Conservation (phyloP, 2,888 invertebrate genomes). For the Agriopis aurantiaria region DNA sequence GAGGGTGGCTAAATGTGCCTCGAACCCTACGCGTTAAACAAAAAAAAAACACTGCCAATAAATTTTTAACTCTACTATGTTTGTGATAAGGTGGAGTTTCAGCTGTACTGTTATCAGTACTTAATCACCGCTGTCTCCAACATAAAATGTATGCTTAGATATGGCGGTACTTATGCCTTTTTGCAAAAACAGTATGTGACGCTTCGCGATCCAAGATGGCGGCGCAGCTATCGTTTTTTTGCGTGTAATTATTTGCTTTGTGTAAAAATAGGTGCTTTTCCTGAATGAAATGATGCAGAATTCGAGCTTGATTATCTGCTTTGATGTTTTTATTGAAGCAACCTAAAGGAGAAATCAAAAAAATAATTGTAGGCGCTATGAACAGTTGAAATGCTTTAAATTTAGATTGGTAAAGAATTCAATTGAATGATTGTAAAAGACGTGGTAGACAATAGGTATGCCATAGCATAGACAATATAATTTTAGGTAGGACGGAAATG, state of each 20-base stretch:
- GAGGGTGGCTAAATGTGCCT: slow-evolving; percentile 75
- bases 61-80: slow-evolving; percentile 52
- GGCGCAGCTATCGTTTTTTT: slow-evolving; percentile 55
- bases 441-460: too few species aligned
- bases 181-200: slow-evolving; percentile 75
- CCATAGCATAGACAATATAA: too few species aligned
- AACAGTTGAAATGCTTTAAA: neutral
- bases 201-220: slow-evolving; percentile 83
- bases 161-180: slow-evolving; percentile 78
- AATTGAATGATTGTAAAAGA: neutral
- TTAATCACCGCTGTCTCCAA: slow-evolving; percentile 79
- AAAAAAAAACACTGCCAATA: slow-evolving; percentile 53
- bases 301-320: slow-evolving; percentile 49
- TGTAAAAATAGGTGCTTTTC: slow-evolving; percentile 45
- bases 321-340: slow-evolving; percentile 34
- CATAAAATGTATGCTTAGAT: slow-evolving; percentile 78
- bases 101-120: slow-evolving; percentile 50
- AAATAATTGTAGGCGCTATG: neutral
- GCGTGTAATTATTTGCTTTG: slow-evolving; percentile 57
- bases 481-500: too few species aligned
- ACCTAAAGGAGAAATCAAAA: neutral
- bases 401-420: neutral
- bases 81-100: slow-evolving; percentile 53
- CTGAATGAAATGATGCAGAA: slow-evolving; percentile 47
- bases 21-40: slow-evolving; percentile 72